phyloP scores from a whole-genome alignment of 2,797 vertebrate genomes.

The Balearica regulorum region DNA sequence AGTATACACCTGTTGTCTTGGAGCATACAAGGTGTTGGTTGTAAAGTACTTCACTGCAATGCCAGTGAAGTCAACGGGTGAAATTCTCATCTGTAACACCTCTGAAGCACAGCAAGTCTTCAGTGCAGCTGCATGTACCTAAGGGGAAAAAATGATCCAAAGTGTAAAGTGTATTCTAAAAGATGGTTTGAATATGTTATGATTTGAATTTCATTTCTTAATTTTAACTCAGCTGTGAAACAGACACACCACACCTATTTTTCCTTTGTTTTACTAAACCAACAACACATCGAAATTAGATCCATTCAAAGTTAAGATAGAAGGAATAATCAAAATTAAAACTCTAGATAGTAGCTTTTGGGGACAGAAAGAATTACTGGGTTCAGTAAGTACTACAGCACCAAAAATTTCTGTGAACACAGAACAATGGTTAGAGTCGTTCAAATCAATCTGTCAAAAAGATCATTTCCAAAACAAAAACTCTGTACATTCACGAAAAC shows the following conservation, averaged over 20 bases:
- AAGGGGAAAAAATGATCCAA: not conserved
- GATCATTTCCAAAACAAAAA: not conserved
- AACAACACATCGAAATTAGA: not conserved
- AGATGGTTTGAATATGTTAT: not conserved
- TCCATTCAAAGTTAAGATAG: not conserved
- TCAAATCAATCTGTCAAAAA: not conserved
- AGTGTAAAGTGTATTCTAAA: not conserved
- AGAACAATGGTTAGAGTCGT: not conserved
- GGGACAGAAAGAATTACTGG: not conserved
- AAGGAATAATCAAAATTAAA: not conserved
- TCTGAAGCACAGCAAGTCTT: not conserved
- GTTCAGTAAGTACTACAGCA: not conserved
- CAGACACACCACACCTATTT: not conserved
- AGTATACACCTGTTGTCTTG: not conserved
- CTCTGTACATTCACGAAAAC: not conserved
- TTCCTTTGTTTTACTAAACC: not conserved
- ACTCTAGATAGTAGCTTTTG: not conserved
- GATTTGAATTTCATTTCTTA: constrained; percentile 37
- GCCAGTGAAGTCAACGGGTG: not conserved
- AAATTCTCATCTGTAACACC: not conserved
- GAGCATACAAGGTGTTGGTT: not conserved
- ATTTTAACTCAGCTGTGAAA: not conserved
- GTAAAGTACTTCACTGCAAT: not conserved
- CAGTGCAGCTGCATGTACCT: not conserved
- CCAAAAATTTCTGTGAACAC: not conserved